phyloP scores from a whole-genome alignment of 2,888 invertebrate genomes.

The Mesoligia furuncula region DNA sequence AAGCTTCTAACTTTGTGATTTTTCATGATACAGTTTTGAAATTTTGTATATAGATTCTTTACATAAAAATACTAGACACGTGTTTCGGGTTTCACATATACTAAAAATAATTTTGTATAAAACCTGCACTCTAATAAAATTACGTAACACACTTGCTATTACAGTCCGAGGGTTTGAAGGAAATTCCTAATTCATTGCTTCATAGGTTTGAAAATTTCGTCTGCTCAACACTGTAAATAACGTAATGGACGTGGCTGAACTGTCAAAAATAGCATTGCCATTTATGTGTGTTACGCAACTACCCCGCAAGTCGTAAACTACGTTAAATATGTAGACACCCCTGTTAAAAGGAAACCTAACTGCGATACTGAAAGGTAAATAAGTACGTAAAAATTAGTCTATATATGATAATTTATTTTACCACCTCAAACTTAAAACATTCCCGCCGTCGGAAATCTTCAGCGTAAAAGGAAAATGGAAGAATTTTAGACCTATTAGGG shows the following conservation, averaged over 20 bases:
- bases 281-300: background rate
- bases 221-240: background rate
- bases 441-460: constrained; percentile 18
- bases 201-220: background rate
- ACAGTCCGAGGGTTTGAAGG: background rate
- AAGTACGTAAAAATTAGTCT: constrained; percentile 15
- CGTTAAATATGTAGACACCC: background rate
- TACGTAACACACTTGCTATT: background rate
- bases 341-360: background rate
- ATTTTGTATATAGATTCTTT: too few relatives aligned
- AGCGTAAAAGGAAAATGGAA: constrained; percentile 36
- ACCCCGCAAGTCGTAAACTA: background rate
- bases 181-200: background rate
- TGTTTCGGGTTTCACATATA: too few relatives aligned
- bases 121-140: background rate
- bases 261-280: background rate
- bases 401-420: constrained; percentile 18
- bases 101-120: too few relatives aligned
- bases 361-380: constrained; percentile 1
- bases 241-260: background rate
- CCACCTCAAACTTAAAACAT: constrained; percentile 32
- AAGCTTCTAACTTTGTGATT: too few relatives aligned
- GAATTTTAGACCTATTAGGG: constrained; percentile 40
- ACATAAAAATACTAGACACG: too few relatives aligned
- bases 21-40: too few relatives aligned